Conservation (phyloP, 2,797 vertebrate species). For the Capromys pilorides region DNA sequence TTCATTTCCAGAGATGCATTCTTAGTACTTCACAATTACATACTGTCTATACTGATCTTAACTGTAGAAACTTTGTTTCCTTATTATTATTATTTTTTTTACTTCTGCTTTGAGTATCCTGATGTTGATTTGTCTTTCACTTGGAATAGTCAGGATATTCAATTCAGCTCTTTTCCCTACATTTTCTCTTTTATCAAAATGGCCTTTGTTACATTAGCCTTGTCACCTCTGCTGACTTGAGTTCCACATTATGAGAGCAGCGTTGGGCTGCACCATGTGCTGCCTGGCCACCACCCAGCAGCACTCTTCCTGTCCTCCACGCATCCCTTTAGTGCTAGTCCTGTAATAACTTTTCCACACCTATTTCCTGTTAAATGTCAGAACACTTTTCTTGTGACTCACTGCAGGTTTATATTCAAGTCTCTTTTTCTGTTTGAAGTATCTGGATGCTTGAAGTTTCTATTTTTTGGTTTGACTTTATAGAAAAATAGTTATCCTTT, state of each 20-base stretch:
- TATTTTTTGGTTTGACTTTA: slow-evolving; percentile 56
- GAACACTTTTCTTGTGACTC: slow-evolving; percentile 60
- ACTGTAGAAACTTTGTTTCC: not conserved
- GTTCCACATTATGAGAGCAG: not conserved
- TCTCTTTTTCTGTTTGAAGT: slow-evolving; percentile 38
- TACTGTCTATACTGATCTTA: not conserved
- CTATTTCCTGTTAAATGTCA: slow-evolving; percentile 33
- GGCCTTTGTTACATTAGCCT: not conserved
- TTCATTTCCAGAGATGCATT: not conserved
- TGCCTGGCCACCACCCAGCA: not conserved
- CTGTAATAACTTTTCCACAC: not conserved
- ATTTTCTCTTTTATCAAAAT: slow-evolving; percentile 48
- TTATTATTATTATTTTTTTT: not conserved
- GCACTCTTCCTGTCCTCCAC: not conserved
- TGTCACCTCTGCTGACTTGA: not conserved
- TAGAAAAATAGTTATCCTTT: slow-evolving; percentile 50
- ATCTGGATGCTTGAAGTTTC: slow-evolving; percentile 41
- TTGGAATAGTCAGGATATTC: not conserved
- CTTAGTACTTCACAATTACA: not conserved
- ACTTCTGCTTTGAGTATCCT: slow-evolving; percentile 8
- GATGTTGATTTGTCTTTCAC: slow-evolving; percentile 26
- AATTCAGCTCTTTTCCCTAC: not conserved
- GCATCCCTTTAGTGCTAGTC: not conserved
- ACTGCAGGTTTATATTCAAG: slow-evolving; percentile 52
- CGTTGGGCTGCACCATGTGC: not conserved